Evolutionary conservation across 2,888 invertebrate genomes (phyloP).

Genomic region (Apodemia duryi): DNA sequence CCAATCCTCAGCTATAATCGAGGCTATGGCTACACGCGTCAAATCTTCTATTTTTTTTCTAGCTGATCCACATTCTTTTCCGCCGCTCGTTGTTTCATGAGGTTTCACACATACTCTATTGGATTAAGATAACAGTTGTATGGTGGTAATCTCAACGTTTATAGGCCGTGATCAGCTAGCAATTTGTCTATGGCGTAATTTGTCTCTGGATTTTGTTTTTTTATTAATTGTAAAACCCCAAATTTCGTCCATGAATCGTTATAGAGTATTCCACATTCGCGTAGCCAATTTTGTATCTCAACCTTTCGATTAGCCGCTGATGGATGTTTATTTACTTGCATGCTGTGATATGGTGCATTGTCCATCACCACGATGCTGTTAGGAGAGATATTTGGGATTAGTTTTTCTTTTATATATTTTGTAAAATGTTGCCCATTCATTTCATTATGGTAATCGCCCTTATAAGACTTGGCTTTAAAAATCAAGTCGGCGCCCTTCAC

Average conservation of each 20-base stretch:
- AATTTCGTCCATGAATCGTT: neutral
- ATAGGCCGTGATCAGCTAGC: too few species aligned
- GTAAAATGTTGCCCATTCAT: conserved; percentile 25
- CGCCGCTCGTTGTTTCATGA: too few species aligned
- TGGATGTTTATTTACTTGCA: neutral
- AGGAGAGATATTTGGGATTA: conserved; percentile 17
- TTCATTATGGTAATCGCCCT: conserved; percentile 32
- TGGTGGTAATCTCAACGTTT: too few species aligned
- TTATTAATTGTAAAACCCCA: neutral
- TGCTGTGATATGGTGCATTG: neutral
- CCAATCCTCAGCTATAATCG: too few species aligned
- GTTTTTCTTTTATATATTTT: conserved; percentile 13
- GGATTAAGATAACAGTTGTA: too few species aligned
- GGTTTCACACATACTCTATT: too few species aligned
- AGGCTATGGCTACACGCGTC: too few species aligned
- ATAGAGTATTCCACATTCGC: neutral
- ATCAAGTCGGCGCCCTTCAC: conserved; percentile 26
- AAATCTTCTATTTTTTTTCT: too few species aligned
- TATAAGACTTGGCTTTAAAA: conserved; percentile 30
- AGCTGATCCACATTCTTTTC: too few species aligned
- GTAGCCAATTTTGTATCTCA: conserved; percentile 6
- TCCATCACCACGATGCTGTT: neutral
- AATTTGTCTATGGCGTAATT: too few species aligned
- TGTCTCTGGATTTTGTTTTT: too few species aligned
- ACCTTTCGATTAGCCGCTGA: neutral